Evolutionary conservation across 2,888 invertebrate genomes (phyloP).

Genomic region (Augiades crinisus): DNA sequence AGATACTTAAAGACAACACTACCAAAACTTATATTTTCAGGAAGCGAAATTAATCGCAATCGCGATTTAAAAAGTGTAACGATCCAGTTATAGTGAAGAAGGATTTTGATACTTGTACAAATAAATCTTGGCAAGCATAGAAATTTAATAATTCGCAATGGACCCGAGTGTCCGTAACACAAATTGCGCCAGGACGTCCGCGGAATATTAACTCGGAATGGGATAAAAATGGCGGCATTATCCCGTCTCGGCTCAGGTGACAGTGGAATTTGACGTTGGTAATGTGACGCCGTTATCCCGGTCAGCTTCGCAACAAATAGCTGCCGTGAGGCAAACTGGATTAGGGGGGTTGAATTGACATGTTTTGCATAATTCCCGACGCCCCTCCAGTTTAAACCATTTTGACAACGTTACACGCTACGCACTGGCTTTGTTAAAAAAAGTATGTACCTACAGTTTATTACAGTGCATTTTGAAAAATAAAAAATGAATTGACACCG

Average conservation of each 20-base stretch:
- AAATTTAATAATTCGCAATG: slow-evolving; percentile 53
- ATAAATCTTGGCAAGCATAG: slow-evolving; percentile 20
- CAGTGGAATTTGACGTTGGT: slow-evolving; percentile 69
- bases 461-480: not conserved
- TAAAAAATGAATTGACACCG: too few species aligned
- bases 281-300: slow-evolving; percentile 74
- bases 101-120: slow-evolving; percentile 14
- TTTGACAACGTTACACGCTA: not conserved
- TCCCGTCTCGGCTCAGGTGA: slow-evolving; percentile 64
- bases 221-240: slow-evolving; percentile 67
- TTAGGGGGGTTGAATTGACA: slow-evolving; percentile 39
- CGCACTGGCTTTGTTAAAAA: not conserved
- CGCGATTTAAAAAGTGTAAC: slow-evolving; percentile 10
- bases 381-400: slow-evolving; percentile 5
- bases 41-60: slow-evolving; percentile 5
- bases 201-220: slow-evolving; percentile 72
- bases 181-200: slow-evolving; percentile 53
- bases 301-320: slow-evolving; percentile 62
- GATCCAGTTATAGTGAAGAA: slow-evolving; percentile 13
- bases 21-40: not conserved
- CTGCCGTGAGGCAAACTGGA: slow-evolving; percentile 32
- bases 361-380: slow-evolving; percentile 40
- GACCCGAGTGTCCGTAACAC: slow-evolving; percentile 61
- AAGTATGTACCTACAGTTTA: not conserved
- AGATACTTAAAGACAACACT: not conserved